Evolutionary conservation across 1,140 invertebrate species (phyloP), one percentile per base, ranked within the genome.

Genomic region (Phymorhynchus buccinoides): DNA sequence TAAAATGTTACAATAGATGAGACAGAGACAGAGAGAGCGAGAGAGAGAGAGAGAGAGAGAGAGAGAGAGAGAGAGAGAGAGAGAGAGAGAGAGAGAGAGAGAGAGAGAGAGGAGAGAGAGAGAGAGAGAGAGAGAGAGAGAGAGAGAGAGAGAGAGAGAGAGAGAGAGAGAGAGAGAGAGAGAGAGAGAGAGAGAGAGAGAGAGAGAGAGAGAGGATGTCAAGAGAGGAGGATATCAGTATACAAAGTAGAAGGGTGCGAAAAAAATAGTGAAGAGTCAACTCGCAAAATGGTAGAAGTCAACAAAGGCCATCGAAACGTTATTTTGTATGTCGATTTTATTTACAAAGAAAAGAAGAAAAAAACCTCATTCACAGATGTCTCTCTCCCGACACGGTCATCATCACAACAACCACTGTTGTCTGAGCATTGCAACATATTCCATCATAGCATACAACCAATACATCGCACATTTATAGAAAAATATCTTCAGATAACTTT

Each of bases 181-280:
- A 78, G 75, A 78, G 37, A 42, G 75, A 12, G 37, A 78, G 75
- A 42, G 37, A 42, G 75, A 78, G 3, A 78, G 37, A 42, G 37
- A 42, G 18, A 42, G 3, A 78, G 37, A 22, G 37, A 22, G 22
- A 78, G 22, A 75, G 32, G 9, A 52, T 52, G 48, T 52, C 7
- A 7, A n/a, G n/a, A n/a, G n/a, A n/a, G n/a, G n/a, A n/a, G n/a
- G n/a, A n/a, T n/a, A n/a, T n/a, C n/a, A n/a, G n/a, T n/a, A n/a
- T n/a, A n/a, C n/a, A n/a, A 52, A 14, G 48, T 66, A n/a, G 7
- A 4, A 27, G 62, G 7, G n/a, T 66, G 22, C 1, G 0, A 6
- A 66, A 1, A 1, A 7, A 22, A 22, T 0, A 0, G 18, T 66
- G 18, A 3, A 27, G 14, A 66, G 16, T 27, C 4, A 7, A 30